A percentile compares a stretch with the other conserved stretches of the same genome.
Evolutionary conservation across 2,888 invertebrate species (phyloP).

Genomic region (Rhingia rostrata): DNA sequence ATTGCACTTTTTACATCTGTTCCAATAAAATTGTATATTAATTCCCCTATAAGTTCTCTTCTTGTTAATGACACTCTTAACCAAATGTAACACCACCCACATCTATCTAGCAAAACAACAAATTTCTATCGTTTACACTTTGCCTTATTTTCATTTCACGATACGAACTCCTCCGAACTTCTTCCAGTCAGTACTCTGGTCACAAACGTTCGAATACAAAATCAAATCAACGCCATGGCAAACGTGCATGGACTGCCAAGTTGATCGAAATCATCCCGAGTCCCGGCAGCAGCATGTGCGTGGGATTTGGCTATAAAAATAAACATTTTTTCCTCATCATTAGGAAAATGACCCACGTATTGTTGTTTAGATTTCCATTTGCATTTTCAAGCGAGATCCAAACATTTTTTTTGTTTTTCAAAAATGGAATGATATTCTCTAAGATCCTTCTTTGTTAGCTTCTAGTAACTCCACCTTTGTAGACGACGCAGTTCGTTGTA

Average conservation of each 20-base stretch:
- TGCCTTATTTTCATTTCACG: slow-evolving; percentile 35
- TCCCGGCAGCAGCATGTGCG: slow-evolving; percentile 35
- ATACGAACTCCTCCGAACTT: slow-evolving; percentile 28
- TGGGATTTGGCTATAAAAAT: slow-evolving; percentile 53
- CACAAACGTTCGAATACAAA: slow-evolving; percentile 65
- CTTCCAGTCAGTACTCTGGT: slow-evolving; percentile 18
- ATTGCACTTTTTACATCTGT: background rate
- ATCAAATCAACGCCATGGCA: slow-evolving; percentile 66
- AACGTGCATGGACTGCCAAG: slow-evolving; percentile 61
- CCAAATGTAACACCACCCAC: background rate
- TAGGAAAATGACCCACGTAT: slow-evolving; percentile 73
- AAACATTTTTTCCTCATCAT: slow-evolving; percentile 64
- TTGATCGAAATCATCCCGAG: slow-evolving; percentile 47
- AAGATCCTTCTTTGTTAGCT: slow-evolving; percentile 55
- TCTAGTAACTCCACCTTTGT: background rate
- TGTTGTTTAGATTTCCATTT: slow-evolving; percentile 69
- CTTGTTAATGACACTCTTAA: background rate
- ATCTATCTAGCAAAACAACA: slow-evolving; percentile 7
- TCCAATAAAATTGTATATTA: slow-evolving; percentile 10
- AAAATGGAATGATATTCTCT: slow-evolving; percentile 9
- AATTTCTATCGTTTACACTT: slow-evolving; percentile 50
- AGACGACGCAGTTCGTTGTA: background rate
- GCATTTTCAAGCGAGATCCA: slow-evolving; percentile 12
- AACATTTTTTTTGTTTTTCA: background rate
- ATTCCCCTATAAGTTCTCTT: background rate